Evolutionary conservation across 1,140 invertebrate species (phyloP).

Genomic region (Lamellibrachia luymesi): DNA sequence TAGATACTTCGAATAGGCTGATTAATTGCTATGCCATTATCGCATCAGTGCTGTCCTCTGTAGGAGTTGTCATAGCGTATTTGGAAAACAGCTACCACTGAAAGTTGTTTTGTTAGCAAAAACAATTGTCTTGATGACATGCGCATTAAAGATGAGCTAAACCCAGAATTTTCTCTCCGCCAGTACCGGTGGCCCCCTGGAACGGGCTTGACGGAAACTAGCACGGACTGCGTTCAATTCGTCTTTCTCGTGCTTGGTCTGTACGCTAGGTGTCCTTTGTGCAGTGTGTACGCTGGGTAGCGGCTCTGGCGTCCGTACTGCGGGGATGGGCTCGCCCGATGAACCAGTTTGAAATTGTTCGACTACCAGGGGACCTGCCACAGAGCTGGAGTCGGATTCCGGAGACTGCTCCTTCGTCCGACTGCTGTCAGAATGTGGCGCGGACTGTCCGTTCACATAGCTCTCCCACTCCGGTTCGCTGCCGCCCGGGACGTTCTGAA

Average conservation of each 20-base stretch:
- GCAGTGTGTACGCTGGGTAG: not conserved
- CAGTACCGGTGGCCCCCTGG: not conserved
- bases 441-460: not conserved
- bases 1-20: not conserved
- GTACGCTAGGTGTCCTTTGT: not conserved
- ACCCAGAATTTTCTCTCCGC: not conserved
- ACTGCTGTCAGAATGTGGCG: not conserved
- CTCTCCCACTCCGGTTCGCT: not conserved
- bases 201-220: not conserved
- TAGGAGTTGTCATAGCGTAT: not conserved
- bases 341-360: not conserved
- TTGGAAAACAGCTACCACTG: not conserved
- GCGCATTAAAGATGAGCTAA: not conserved
- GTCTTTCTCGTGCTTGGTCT: not conserved
- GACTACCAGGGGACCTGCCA: not conserved
- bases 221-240: not conserved
- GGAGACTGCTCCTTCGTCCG: not conserved
- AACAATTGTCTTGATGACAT: not conserved
- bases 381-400: not conserved
- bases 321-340: not conserved
- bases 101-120: not conserved
- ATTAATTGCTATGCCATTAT: not conserved
- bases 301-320: not conserved
- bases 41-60: not conserved
- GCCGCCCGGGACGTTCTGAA: not conserved